A percentile compares a stretch with the other conserved stretches of the same genome.
These are phyloP conservation scores for Tinamus major DNA, from an alignment of 2,797 vertebrate genomes.

Conservation along the genomic window DNA sequence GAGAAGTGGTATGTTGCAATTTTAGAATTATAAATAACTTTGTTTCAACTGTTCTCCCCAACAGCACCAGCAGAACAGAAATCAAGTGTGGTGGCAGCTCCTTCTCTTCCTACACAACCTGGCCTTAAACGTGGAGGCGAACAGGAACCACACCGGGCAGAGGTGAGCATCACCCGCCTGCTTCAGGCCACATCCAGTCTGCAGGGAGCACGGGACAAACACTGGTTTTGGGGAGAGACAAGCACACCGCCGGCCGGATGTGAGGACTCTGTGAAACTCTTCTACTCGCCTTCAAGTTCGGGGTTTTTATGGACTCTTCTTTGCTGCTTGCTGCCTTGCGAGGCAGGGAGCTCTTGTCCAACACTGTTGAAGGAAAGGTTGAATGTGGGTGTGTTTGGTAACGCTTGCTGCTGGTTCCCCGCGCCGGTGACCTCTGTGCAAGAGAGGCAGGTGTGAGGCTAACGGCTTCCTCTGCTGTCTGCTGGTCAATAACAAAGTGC, in stretches of 20 bases:
- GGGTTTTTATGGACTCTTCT: slow-evolving; percentile 68
- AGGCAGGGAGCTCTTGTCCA: slow-evolving; percentile 80
- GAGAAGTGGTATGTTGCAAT: slow-evolving; percentile 69
- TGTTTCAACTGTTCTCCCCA: slow-evolving; percentile 58
- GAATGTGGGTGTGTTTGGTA: slow-evolving; percentile 67
- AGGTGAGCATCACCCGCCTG: slow-evolving; percentile 78
- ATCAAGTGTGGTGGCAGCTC: slow-evolving; percentile 83
- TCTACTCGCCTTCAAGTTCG: slow-evolving; percentile 67
- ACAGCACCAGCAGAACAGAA: slow-evolving; percentile 84
- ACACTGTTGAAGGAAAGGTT: slow-evolving; percentile 81
- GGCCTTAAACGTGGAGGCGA: slow-evolving; percentile 78
- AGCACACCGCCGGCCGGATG: slow-evolving; percentile 66
- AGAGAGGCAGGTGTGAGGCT: slow-evolving; percentile 44
- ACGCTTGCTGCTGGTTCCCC: slow-evolving; percentile 58
- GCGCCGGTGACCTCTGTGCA: slow-evolving; percentile 25
- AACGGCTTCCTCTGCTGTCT: slow-evolving; percentile 29
- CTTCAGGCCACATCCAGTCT: slow-evolving; percentile 65
- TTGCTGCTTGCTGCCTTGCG: slow-evolving; percentile 47
- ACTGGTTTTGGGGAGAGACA: slow-evolving; percentile 65
- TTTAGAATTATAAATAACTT: slow-evolving; percentile 72
- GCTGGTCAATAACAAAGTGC: slow-evolving; percentile 15
- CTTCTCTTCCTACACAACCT: slow-evolving; percentile 83
- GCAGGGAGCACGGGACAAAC: slow-evolving; percentile 73
- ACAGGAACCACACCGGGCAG: slow-evolving; percentile 78
- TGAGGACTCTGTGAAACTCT: slow-evolving; percentile 69